Percentiles rank a stretch among this genome's conserved stretches.
Conservation (phyloP, 2,797 vertebrate genomes). For the Diceros bicornis region DNA sequence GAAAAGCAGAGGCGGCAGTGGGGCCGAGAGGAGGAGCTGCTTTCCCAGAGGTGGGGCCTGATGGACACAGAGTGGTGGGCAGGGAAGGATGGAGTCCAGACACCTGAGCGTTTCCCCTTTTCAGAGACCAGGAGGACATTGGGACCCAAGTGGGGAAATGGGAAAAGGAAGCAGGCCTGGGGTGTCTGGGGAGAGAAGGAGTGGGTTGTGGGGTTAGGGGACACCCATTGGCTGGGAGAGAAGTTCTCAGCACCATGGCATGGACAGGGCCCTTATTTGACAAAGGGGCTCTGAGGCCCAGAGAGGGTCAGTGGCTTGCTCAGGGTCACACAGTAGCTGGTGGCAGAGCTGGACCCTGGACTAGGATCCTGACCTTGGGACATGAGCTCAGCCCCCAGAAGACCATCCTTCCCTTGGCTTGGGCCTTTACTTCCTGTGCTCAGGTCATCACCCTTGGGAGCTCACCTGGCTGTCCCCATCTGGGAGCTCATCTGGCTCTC, state of each 20-base stretch:
- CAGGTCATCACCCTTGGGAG: neutral
- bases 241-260: fast-evolving
- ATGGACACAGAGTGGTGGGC: neutral
- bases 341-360: neutral
- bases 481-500: too few relatives aligned
- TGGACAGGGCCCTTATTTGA: neutral
- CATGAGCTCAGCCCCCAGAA: neutral
- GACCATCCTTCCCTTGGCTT: neutral
- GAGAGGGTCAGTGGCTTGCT: neutral
- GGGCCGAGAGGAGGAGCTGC: neutral
- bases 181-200: neutral
- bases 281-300: neutral
- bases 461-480: neutral
- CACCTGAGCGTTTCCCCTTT: neutral
- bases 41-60: neutral
- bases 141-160: neutral
- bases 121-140: neutral
- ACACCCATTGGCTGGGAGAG: neutral
- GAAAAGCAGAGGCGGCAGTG: neutral
- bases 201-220: neutral
- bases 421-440: neutral
- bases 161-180: neutral
- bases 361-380: neutral
- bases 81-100: neutral
- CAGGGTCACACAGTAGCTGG: neutral